Evolutionary conservation across 2,113 vertebrate species (phyloP), one percentile per base, ranked within the genome.

Genomic region (Leucoraja erinaceus): DNA sequence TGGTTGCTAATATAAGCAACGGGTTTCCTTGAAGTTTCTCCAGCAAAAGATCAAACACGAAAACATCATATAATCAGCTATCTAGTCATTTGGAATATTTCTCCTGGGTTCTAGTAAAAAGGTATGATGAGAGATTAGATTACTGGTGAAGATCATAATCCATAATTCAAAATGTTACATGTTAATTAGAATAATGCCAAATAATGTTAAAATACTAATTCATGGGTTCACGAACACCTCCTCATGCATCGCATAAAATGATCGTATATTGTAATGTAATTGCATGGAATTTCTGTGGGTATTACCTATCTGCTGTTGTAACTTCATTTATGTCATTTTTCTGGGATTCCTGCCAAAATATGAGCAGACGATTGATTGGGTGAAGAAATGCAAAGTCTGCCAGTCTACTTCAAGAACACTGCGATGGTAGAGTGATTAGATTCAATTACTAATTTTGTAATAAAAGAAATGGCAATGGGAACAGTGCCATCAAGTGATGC

Each of bases 401-500:
- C 90, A 72, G 88, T 91, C 31, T 91, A 4, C 14, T 1, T 47
- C 25, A 74, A 54, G 68, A 11, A 63, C 18, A 91, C 20, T 25
- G 12, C 54, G 28, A 78, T 93, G n/a, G 74, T 78, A 77, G 31
- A 79, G n/a, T 2, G 12, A 31, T 93, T 74, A 63, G 63, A 79
- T 54, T 11, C 54, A 93, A 61, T 95, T 95, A 95, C 96, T 96
- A 95, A 95, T 93, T 94, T 94, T 93, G 95, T 93, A 90, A 66
- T 86, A 9, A 94, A 31, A 95, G 94, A 95, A 96, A 96, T 97
- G 97, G 97, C 97, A 97, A 98, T 98, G 98, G 98, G 99, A 99
- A 99, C 98, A 99, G 97, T 99, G 98, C 98, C 98, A 99, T 99
- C 98, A 98, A 98, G 98, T 99, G 98, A 98, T 97, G 97, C 96